Conservation (phyloP, 2,113 vertebrate species). For the Podarcis muralis region DNA sequence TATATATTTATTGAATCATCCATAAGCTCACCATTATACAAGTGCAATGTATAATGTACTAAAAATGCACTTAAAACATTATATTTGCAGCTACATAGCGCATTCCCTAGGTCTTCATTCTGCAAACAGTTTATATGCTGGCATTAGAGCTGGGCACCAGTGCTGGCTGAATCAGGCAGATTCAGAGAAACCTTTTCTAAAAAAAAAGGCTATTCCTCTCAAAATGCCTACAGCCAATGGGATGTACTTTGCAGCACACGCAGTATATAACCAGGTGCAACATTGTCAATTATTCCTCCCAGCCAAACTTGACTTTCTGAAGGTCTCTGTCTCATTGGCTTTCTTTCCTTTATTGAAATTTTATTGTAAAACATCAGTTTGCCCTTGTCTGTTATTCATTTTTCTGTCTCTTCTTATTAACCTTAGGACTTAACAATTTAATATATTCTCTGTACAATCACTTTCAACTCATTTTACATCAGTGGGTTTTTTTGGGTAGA, state of each 20-base stretch:
- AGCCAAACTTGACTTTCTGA: slow-evolving; percentile 1
- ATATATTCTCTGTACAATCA: slow-evolving; percentile 8
- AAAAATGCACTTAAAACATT: no score
- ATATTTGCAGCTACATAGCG: no score
- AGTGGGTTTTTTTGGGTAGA: not conserved
- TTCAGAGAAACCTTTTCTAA: not conserved
- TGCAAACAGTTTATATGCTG: no score
- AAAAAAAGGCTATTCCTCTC: not conserved
- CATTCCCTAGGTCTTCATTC: no score
- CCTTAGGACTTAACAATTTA: slow-evolving; percentile 18
- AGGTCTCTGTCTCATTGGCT: not conserved
- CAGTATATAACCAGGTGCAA: not conserved
- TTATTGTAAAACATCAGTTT: slow-evolving; percentile 28
- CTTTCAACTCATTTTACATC: slow-evolving; percentile 14
- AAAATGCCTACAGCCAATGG: not conserved
- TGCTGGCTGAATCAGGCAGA: no score
- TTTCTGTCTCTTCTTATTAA: slow-evolving; percentile 17
- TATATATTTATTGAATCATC: no score
- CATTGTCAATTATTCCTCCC: not conserved
- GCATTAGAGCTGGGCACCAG: no score
- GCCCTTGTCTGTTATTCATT: slow-evolving; percentile 16
- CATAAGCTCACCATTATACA: no score
- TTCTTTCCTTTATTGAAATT: slow-evolving; percentile 22
- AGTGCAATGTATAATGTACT: no score
- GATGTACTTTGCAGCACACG: not conserved